Conservation (phyloP, 2,888 invertebrate genomes). For the Agonopterix heracliana region DNA sequence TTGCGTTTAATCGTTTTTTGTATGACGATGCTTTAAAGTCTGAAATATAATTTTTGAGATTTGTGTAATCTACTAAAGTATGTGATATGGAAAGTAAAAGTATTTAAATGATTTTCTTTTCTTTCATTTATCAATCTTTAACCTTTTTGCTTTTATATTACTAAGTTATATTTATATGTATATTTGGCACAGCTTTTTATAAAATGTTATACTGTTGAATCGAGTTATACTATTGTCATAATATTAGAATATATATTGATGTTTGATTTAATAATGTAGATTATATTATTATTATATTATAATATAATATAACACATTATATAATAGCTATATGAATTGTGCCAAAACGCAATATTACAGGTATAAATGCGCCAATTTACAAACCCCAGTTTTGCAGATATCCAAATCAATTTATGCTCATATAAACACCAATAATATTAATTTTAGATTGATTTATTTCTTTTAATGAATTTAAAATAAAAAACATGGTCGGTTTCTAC, state of each 20-base stretch:
- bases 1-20: conserved; percentile 34
- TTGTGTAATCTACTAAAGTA: conserved; percentile 46
- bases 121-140: conserved; percentile 45
- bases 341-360: conserved; percentile 66
- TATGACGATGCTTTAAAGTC: conserved; percentile 37
- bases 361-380: conserved; percentile 48
- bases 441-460: neutral
- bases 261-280: conserved; percentile 38
- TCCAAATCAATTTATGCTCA: conserved; percentile 35
- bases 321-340: conserved; percentile 28
- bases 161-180: conserved; percentile 31
- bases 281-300: conserved; percentile 30
- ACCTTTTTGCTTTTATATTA: conserved; percentile 31
- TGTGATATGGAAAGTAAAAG: conserved; percentile 65
- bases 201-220: conserved; percentile 39
- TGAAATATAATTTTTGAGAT: conserved; percentile 56
- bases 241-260: conserved; percentile 39
- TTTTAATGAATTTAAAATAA: too few relatives aligned
- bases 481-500: too few relatives aligned
- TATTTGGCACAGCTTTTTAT: conserved; percentile 51
- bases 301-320: conserved; percentile 30
- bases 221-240: conserved; percentile 29
- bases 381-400: conserved; percentile 23
- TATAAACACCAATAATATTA: conserved; percentile 33
- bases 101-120: conserved; percentile 48